Base-by-base conservation (phyloP, 2,797 vertebrate genomes). In the Brachyalestes nurse region DNA sequence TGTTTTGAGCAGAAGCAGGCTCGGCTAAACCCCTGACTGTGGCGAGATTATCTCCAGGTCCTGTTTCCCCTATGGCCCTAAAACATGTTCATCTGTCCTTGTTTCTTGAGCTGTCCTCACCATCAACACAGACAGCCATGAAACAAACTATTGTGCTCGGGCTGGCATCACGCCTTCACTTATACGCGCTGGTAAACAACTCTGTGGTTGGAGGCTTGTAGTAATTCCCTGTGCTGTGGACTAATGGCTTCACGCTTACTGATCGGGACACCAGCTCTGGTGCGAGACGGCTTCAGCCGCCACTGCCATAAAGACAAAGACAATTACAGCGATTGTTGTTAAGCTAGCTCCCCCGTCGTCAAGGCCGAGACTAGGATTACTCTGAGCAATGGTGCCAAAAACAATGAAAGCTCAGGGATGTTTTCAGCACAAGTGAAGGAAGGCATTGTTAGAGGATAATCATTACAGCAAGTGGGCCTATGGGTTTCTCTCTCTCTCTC, bases 341-440 rank as follows among this genome's bases (percentile, higher is more conserved):
- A 90, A 89, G 89, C 88, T 66, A 74, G 81, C 80, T 91, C 91
- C 87, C 86, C 91, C 85, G 77, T 92, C 90, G 89, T 88, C 87
- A 88, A 88, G 82, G 80, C 87, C 88, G 84, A 86, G 86, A 40
- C 47, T 49, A 62, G 72, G 84, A 90, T 85, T 88, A 75, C 80
- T 75, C 72, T 75, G 80, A 62, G 75, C 71, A 81, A 55, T 72
- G 49, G 82, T 92, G 92, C 91, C 90, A 92, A 92, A 86, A 91
- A 91, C 91, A 92, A 92, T 90, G 86, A 90, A 92, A 90, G 89
- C 89, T 77, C 83, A 55, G 86, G 84, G 87, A 88, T 87, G 87
- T 90, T 89, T 92, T 90, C 88, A 89, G 86, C 87, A 84, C 91
- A 92, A 92, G 91, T 91, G 90, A 89, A 92, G 90, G 90, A 92